phyloP scores from a whole-genome alignment of 1,140 invertebrate species.

The Drosophila mayri region DNA sequence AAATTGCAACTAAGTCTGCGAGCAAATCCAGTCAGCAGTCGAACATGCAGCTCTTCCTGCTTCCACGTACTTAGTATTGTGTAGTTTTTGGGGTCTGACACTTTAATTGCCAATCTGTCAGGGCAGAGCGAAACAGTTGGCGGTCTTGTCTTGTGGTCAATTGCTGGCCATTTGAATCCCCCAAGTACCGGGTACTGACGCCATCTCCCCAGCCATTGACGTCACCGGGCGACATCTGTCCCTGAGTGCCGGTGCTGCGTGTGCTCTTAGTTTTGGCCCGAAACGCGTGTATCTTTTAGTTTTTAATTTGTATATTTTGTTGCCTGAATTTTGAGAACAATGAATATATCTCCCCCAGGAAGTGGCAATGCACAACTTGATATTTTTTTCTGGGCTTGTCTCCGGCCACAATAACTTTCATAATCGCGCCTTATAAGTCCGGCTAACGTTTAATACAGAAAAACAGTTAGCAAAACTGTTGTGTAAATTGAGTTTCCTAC shows the following conservation, averaged over 20 bases:
- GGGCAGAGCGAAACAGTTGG: constrained; percentile 56
- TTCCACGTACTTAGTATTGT: constrained; percentile 1
- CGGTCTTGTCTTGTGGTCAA: constrained; percentile 52
- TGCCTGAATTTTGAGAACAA: constrained; percentile 24
- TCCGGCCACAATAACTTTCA: constrained; percentile 36
- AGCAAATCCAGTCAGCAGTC: not conserved
- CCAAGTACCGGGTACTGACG: constrained; percentile 40
- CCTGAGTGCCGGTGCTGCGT: constrained; percentile 14
- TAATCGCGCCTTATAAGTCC: constrained; percentile 45
- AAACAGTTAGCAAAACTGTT: constrained; percentile 56
- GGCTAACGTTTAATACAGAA: constrained; percentile 28
- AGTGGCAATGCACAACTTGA: constrained; percentile 11
- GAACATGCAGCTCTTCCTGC: constrained; percentile 25
- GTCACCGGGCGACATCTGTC: constrained; percentile 50
- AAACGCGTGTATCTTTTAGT: constrained; percentile 47
- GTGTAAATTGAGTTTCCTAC: constrained; percentile 60
- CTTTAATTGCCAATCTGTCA: constrained; percentile 74
- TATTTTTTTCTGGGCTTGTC: constrained; percentile 47
- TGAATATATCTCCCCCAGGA: constrained; percentile 23
- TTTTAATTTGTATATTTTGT: constrained; percentile 13
- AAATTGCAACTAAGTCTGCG: not conserved
- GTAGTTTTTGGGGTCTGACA: constrained; percentile 42
- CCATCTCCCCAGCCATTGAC: constrained; percentile 43
- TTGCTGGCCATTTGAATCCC: constrained; percentile 24
- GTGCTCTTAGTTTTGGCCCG: constrained; percentile 15